Conservation (phyloP, 2,113 vertebrate genomes). For the Saccopteryx leptura region DNA sequence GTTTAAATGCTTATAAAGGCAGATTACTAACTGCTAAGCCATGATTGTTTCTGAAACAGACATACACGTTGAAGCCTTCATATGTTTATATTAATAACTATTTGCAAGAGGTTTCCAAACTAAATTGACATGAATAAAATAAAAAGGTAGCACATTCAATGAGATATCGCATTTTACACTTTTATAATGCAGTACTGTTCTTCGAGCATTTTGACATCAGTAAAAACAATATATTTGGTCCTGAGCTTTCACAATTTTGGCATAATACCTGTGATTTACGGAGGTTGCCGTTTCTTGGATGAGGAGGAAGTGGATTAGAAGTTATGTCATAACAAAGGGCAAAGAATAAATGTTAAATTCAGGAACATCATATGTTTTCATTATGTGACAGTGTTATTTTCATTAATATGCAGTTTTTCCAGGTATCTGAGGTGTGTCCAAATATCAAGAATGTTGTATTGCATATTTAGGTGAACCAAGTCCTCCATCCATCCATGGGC, state of each 20-base stretch:
- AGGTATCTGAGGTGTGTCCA: not conserved
- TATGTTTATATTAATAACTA: not conserved
- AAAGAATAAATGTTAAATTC: not conserved
- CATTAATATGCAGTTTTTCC: not conserved
- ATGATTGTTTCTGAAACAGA: not conserved
- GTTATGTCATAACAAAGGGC: not conserved
- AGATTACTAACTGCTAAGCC: not conserved
- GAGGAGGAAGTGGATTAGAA: not conserved
- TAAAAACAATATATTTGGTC: not conserved
- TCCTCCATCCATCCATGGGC: constrained; percentile 97
- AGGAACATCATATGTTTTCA: not conserved
- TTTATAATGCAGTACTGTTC: not conserved
- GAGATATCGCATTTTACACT: not conserved
- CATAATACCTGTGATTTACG: not conserved
- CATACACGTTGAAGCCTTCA: not conserved
- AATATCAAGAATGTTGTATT: constrained; percentile 12
- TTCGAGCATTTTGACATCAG: not conserved
- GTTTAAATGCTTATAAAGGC: not conserved
- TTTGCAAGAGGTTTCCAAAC: not conserved
- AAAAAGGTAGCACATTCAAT: not conserved
- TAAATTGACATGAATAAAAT: not conserved
- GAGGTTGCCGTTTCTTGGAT: not conserved
- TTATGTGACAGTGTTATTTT: not conserved
- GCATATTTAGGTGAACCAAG: constrained; percentile 95
- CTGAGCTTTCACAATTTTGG: not conserved